Percentiles rank a stretch among this genome's conserved stretches.
Evolutionary conservation across 2,113 vertebrate species (phyloP).

Genomic region (Triplophysa dalaica): DNA sequence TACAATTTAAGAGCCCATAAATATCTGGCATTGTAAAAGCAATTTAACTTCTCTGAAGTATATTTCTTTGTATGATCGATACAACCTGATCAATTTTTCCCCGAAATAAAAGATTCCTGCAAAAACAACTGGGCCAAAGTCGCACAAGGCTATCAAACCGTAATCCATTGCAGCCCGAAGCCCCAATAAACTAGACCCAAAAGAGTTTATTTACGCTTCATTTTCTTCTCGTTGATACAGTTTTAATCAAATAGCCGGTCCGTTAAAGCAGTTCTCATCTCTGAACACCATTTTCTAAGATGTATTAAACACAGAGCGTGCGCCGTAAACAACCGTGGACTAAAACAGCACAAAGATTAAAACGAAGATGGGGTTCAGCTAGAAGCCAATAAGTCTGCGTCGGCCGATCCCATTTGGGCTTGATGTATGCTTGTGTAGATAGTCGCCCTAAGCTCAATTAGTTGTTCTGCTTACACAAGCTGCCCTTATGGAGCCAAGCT

Average conservation of each 20-base stretch:
- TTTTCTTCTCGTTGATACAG: constrained; percentile 7
- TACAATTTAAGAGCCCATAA: constrained; percentile 21
- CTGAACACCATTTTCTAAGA: background rate
- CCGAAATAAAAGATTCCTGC: constrained; percentile 31
- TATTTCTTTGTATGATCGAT: constrained; percentile 49
- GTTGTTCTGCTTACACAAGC: background rate
- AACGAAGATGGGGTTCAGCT: background rate
- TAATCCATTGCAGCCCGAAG: constrained; percentile 30
- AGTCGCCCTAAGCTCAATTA: background rate
- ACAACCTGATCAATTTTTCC: constrained; percentile 35
- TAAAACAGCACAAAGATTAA: constrained; percentile 11
- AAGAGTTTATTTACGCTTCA: constrained; percentile 16
- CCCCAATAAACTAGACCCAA: constrained; percentile 10
- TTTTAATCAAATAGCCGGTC: background rate
- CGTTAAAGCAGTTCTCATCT: constrained; percentile 2
- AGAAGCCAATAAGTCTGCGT: background rate
- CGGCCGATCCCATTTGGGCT: background rate
- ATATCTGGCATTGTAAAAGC: constrained; percentile 35
- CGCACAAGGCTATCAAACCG: constrained; percentile 25
- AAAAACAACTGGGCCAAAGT: constrained; percentile 29
- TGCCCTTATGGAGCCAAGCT: background rate
- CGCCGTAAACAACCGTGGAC: constrained; percentile 10
- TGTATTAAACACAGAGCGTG: background rate
- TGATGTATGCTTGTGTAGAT: background rate
- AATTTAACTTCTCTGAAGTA: constrained; percentile 16